Evolutionary conservation across 1,140 invertebrate genomes (phyloP).

Genomic region (Zaprionus gabonicus): DNA sequence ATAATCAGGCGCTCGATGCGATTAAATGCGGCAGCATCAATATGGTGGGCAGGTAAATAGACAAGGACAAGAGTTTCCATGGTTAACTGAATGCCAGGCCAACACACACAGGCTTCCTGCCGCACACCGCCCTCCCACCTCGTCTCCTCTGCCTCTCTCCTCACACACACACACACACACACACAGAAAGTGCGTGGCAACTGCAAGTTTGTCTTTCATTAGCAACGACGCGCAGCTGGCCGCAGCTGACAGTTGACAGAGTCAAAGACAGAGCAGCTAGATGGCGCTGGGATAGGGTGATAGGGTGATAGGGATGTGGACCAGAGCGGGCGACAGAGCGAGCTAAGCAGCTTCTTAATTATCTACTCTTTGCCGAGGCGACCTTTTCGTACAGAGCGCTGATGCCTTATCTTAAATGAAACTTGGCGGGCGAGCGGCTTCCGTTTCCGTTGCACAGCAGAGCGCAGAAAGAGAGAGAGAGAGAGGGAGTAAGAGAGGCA

Average conservation of each 20-base stretch:
- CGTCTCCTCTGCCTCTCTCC: neutral
- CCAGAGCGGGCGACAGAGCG: neutral
- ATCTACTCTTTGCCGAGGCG: constrained; percentile 49
- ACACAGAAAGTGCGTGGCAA: constrained; percentile 16
- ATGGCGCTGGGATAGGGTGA: neutral
- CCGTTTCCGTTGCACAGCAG: constrained; percentile 53
- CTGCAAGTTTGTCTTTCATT: constrained; percentile 75
- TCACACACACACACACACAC: constrained; percentile 12
- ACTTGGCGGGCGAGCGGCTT: constrained; percentile 54
- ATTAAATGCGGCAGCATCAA: constrained; percentile 41
- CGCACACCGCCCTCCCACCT: too few species aligned
- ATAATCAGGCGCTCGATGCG: constrained; percentile 36
- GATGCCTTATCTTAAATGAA: constrained; percentile 81
- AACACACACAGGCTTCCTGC: neutral
- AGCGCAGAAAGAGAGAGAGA: neutral
- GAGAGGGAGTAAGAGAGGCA: neutral
- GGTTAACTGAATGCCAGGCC: constrained; percentile 11
- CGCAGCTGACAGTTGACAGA: constrained; percentile 30
- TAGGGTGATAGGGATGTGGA: neutral
- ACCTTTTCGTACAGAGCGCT: constrained; percentile 57
- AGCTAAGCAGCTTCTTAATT: constrained; percentile 77
- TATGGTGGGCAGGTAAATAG: constrained; percentile 17
- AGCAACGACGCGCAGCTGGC: constrained; percentile 29
- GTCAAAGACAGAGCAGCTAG: neutral
- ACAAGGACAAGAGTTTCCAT: neutral